These are phyloP conservation scores for Xerus inauris DNA, from an alignment of 2,113 vertebrate species.

Conservation along the genomic window DNA sequence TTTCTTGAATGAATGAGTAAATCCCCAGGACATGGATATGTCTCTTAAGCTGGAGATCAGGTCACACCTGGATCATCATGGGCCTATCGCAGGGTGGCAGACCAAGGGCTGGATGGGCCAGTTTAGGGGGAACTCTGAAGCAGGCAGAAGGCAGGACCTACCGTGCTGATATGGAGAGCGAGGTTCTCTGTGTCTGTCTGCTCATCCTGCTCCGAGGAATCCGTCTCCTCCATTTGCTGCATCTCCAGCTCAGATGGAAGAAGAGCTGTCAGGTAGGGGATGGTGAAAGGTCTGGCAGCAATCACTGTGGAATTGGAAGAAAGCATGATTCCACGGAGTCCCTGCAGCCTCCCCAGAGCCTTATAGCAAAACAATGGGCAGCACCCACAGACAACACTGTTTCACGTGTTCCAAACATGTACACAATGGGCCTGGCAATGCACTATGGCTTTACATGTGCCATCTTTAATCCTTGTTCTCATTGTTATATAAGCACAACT, in stretches of 20 bases:
- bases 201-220: constrained; percentile 98
- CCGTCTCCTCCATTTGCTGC: constrained; percentile 97
- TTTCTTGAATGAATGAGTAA: neutral
- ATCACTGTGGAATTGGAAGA: constrained; percentile 90
- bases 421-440: fast-evolving
- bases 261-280: constrained; percentile 96
- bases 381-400: neutral
- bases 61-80: too few relatives aligned
- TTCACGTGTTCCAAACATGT: fast-evolving
- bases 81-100: neutral
- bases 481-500: too few relatives aligned
- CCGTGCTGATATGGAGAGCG: constrained; percentile 88
- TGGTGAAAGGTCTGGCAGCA: constrained; percentile 92
- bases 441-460: fast-evolving
- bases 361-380: neutral
- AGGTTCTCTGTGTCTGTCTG: constrained; percentile 96
- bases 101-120: neutral
- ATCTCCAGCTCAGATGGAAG: constrained; percentile 97
- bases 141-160: constrained; percentile 76
- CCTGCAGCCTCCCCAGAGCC: neutral
- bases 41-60: neutral
- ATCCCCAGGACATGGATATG: neutral
- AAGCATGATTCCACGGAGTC: neutral
- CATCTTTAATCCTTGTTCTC: neutral
- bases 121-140: neutral